Base-by-base conservation (phyloP, 1,140 invertebrate species). In the Thaumetopoea pityocampa region DNA sequence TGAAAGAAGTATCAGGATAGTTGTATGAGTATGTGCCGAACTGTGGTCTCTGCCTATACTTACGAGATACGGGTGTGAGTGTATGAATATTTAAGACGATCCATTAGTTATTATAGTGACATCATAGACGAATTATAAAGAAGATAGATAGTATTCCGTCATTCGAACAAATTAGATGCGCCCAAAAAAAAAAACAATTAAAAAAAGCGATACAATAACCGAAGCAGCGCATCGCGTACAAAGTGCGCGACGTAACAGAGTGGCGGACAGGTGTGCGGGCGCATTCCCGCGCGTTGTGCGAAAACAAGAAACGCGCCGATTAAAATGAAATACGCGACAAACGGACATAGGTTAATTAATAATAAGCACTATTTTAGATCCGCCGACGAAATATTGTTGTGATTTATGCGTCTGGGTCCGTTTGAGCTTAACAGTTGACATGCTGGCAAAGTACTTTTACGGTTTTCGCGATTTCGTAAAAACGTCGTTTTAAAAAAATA, bases 281-380 rank as follows among this genome's bases (percentile, higher is more conserved):
- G 30, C 47, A 51, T 51, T 53, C 57, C 33, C 40, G 47, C 46
- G 58, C 53, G 53, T 52, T 56, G 42, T 54, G 54, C 50, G 62
- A 61, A 59, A 54, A 53, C 56, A 33, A 63, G 67, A 69, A 70
- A 69, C 56, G n/a, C n/a, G 32, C 32, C 56, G 61, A 60, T 65
- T 66, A 72, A 66, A 67, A 74, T 69, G 69, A 73, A 67, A 66
- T 69, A 67, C 63, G 55, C 49, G 53, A 50, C 51, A n/a, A n/a
- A n/a, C n/a, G 45, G 51, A 55, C 58, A 50, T 57, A 60, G 58
- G 57, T 72, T 68, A 68, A 72, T 72, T 77, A 77, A 72, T 70
- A 67, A 59, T 65, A 68, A 60, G 51, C 47, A 64, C 61, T 73
- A 71, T 72, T 77, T 67, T 56, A 49, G 60, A 50, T 22, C n/a